Evolutionary conservation across 1,140 invertebrate genomes (phyloP), one percentile per base, ranked within the genome.

Genomic region (Drosophila kanapiae): DNA sequence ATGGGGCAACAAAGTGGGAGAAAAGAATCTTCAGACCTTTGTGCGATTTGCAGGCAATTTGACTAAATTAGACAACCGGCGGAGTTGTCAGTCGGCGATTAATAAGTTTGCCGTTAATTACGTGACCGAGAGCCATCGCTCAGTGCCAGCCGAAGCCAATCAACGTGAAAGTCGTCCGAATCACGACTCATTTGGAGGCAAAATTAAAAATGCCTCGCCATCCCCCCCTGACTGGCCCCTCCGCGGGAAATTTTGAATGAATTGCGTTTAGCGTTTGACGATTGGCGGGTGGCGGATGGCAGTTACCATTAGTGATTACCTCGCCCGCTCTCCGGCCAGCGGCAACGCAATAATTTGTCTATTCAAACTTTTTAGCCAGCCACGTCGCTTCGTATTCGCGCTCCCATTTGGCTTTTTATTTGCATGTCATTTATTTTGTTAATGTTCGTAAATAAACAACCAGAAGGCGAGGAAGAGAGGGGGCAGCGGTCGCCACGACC

Each of bases 341-440:
- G 56, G 56, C 40, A 70, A 45, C 74, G 57, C 47, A 81, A 78
- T 83, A 88, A 88, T 90, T 88, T 88, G 84, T 88, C 85, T 88
- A 78, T 90, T 90, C 71, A 69, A 84, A 90, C 74, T 84, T 90
- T 80, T 78, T 51, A 51, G 69, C 47, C 51, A 35, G 38, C 60
- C 18, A 56, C 63, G 53, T 47, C 58, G 47, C 58, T 37, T 43
- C n/a, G 62, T 45, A 35, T 69, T 60, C 35, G 35, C 65, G 53
- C 57, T 67, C 48, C 51, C 67, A 54, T 82, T 78, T 78, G 54
- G 53, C 67, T 88, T 78, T 79, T 83, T 80, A 80, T 87, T 88
- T 90, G 84, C 84, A 84, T 84, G 85, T 76, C 78, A 88, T 88
- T 88, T 88, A 88, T 88, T 88, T 88, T 90, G 80, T 84, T 88